Evolutionary conservation across 2,797 vertebrate genomes (phyloP).

Genomic region (Sebastes ruberrimus): DNA sequence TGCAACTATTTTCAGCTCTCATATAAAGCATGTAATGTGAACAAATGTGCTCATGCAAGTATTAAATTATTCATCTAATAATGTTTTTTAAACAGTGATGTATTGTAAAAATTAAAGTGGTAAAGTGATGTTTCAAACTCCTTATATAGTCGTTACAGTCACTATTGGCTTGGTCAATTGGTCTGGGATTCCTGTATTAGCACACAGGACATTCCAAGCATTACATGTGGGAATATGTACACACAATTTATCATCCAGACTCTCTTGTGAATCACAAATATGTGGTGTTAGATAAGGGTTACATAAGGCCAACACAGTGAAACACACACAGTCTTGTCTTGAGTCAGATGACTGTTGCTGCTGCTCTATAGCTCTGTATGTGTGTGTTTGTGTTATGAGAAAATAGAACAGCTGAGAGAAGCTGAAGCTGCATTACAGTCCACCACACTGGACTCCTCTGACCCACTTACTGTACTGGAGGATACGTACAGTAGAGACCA

Average conservation of each 20-base stretch:
- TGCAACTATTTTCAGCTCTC: neutral
- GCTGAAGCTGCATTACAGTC: conserved; percentile 9
- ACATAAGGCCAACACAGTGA: conserved; percentile 21
- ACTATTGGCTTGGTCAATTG: too few relatives aligned
- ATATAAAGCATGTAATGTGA: neutral
- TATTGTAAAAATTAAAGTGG: neutral
- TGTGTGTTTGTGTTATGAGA: conserved; percentile 21
- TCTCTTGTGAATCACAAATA: conserved; percentile 15
- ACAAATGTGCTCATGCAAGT: neutral
- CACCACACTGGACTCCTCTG: conserved; percentile 44
- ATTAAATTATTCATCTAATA: too few relatives aligned
- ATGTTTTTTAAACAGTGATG: too few relatives aligned
- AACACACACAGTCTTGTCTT: conserved; percentile 24
- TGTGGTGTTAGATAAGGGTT: conserved; percentile 22
- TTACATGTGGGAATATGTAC: neutral
- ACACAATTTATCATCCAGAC: neutral
- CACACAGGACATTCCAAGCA: neutral
- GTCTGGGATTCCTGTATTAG: neutral
- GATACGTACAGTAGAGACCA: neutral
- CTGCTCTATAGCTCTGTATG: conserved; percentile 17
- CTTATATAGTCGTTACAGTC: neutral
- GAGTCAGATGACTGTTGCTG: conserved; percentile 64
- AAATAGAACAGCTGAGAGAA: conserved; percentile 55
- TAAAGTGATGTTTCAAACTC: neutral
- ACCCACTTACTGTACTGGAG: conserved; percentile 41